phyloP scores from a whole-genome alignment of 2,888 invertebrate genomes.

The Thereva nobilitata region DNA sequence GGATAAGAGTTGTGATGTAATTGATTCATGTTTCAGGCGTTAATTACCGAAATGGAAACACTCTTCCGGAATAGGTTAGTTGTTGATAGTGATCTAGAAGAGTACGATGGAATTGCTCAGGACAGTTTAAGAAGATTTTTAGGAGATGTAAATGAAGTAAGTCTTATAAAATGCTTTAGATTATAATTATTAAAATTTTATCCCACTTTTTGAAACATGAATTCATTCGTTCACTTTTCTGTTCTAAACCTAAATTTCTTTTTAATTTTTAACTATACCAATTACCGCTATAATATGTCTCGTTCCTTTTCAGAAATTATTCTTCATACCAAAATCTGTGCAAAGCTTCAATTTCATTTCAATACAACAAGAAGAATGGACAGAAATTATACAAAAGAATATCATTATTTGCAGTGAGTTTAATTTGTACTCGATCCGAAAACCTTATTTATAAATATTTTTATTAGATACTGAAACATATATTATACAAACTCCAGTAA shows the following conservation, averaged over 20 bases:
- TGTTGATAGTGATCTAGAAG: constrained; percentile 66
- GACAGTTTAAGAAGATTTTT: constrained; percentile 59
- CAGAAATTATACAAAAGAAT: constrained; percentile 64
- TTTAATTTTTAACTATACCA: not conserved
- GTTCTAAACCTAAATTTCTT: not conserved
- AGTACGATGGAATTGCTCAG: constrained; percentile 67
- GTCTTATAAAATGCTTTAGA: constrained; percentile 44
- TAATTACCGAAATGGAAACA: constrained; percentile 74
- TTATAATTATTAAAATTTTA: not conserved
- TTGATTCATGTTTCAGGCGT: constrained; percentile 61
- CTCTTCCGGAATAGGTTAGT: constrained; percentile 77
- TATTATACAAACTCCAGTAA: constrained; percentile 66
- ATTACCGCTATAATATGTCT: not conserved
- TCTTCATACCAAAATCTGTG: constrained; percentile 50
- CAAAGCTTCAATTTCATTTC: constrained; percentile 53
- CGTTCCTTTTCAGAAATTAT: constrained; percentile 50
- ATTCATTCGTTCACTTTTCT: not conserved
- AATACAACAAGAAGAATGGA: constrained; percentile 66
- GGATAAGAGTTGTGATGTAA: not conserved
- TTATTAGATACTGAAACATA: constrained; percentile 67
- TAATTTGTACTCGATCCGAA: constrained; percentile 36
- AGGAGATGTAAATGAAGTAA: constrained; percentile 46
- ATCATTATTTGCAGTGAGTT: constrained; percentile 69
- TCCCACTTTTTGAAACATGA: too few relatives aligned
- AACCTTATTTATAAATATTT: constrained; percentile 31